Conservation (phyloP, 1,140 invertebrate species). For the Macrostomum lignano region DNA sequence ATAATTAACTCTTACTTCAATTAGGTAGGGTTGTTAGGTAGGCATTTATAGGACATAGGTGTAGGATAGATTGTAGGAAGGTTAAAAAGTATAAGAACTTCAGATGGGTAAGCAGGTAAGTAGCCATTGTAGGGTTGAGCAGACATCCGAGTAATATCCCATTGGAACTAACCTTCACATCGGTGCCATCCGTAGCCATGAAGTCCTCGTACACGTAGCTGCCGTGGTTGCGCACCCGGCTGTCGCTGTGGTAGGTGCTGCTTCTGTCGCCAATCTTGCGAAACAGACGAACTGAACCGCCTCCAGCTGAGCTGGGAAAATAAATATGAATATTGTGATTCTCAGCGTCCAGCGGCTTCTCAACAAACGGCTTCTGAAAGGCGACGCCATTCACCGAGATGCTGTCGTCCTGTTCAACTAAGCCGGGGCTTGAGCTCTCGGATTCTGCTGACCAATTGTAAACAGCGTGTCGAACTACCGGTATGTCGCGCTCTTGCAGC, state of each 20-base stretch:
- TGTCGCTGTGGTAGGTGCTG: constrained; percentile 86
- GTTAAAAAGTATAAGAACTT: no score
- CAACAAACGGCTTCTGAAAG: constrained; percentile 96
- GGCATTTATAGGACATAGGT: no score
- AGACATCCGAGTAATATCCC: no score
- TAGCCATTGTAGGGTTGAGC: no score
- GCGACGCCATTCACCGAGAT: constrained; percentile 68
- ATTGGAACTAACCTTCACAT: constrained; percentile 44
- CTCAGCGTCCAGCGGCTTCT: constrained; percentile 87
- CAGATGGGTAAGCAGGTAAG: no score
- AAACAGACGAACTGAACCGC: constrained; percentile 74
- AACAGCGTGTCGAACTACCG: constrained; percentile 60
- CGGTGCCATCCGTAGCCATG: constrained; percentile 97
- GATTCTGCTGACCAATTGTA: neutral
- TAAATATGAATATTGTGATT: constrained; percentile 99
- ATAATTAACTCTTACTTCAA: no score
- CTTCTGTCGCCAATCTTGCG: constrained; percentile 88
- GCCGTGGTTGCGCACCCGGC: constrained; percentile 69
- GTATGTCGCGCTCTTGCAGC: constrained; percentile 66
- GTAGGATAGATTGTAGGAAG: no score
- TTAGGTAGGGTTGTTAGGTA: no score
- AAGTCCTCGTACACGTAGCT: constrained; percentile 99
- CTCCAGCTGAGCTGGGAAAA: constrained; percentile 86
- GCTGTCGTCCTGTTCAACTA: constrained; percentile 44
- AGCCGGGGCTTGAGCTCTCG: neutral